Evolutionary conservation across 2,113 vertebrate species (phyloP), one percentile per base, ranked within the genome.

Genomic region (Gymnorhina tibicen): DNA sequence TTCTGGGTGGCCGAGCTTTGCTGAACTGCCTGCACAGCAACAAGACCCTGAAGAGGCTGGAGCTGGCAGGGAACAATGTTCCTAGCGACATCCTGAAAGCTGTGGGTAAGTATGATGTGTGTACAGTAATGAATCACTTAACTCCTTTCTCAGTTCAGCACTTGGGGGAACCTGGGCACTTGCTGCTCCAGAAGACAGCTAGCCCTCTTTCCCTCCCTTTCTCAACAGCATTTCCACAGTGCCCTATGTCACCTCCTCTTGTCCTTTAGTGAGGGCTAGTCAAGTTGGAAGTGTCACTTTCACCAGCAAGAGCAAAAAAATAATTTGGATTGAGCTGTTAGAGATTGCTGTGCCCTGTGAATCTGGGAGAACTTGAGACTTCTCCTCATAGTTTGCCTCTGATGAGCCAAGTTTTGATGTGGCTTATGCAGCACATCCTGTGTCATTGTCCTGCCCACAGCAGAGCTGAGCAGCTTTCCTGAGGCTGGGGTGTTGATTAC

Each of bases 11-110:
- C 53, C 97, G 99, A 67, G 98, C 98, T 56, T 87, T 99, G 84
- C 95, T 99, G 78, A 98, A 98, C 87, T 98, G 98, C 67, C 94
- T 99, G 87, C 98, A 98, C 91, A 98, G 98, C 91, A 99, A 99
- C 98, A 98, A 91, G 84, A 97, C 97, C 20, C 85, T 99, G 49
- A 87, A 98, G 87, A 98, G 97, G 86, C 97, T 99, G 85, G 98
- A 99, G 94, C 92, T 99, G 97, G 99, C 99, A 33, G 99, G 99
- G 28, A 99, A 99, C 98, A 99, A 98, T 12, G 93, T 99, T 74
- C 99, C 99, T 6, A 97, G 99, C 1, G 99, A 99, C 77, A 91
- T 98, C 47, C 97, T 99, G 77, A 98, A 98, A 96, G 99, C 99
- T 22, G 98, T 99, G 24, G 99, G 99, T 99, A 96, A 50, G 98